phyloP scores from a whole-genome alignment of 1,140 invertebrate genomes.

The Drosophila prosaltans region DNA sequence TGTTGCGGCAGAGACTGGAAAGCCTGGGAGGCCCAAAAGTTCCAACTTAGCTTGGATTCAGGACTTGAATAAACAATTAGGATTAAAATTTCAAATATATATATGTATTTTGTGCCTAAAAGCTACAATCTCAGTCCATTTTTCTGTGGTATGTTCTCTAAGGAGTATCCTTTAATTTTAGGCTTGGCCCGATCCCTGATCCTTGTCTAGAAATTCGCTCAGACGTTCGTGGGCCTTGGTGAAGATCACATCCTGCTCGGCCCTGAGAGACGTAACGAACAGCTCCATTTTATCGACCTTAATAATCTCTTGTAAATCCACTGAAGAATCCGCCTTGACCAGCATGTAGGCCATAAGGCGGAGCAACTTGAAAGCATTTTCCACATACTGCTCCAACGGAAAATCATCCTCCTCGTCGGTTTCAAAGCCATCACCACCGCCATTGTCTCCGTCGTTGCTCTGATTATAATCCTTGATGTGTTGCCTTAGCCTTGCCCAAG shows the following conservation, averaged over 20 bases:
- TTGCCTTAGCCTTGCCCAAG: conserved; percentile 48
- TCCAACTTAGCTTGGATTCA: neutral
- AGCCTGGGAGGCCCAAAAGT: neutral
- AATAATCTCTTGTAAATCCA: conserved; percentile 49
- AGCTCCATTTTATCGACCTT: conserved; percentile 39
- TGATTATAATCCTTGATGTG: conserved; percentile 61
- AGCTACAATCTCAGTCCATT: conserved; percentile 71
- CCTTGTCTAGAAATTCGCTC: conserved; percentile 40
- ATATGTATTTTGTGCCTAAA: conserved; percentile 46
- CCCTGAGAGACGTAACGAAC: conserved; percentile 42
- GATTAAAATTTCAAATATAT: conserved; percentile 48
- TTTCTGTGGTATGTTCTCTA: conserved; percentile 38
- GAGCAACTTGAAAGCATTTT: conserved; percentile 61
- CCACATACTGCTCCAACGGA: conserved; percentile 60
- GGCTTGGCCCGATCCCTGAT: conserved; percentile 65
- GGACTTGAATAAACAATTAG: conserved; percentile 3
- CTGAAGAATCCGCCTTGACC: conserved; percentile 31
- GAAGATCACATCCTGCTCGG: conserved; percentile 53
- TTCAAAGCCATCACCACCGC: conserved; percentile 59
- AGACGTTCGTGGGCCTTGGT: conserved; percentile 59
- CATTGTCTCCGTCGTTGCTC: conserved; percentile 23
- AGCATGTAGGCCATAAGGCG: conserved; percentile 56
- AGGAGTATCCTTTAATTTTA: conserved; percentile 44
- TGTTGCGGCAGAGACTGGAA: conserved; percentile 48
- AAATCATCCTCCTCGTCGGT: conserved; percentile 65